phyloP scores from a whole-genome alignment of 2,888 invertebrate genomes.

The Conomelus anceps region DNA sequence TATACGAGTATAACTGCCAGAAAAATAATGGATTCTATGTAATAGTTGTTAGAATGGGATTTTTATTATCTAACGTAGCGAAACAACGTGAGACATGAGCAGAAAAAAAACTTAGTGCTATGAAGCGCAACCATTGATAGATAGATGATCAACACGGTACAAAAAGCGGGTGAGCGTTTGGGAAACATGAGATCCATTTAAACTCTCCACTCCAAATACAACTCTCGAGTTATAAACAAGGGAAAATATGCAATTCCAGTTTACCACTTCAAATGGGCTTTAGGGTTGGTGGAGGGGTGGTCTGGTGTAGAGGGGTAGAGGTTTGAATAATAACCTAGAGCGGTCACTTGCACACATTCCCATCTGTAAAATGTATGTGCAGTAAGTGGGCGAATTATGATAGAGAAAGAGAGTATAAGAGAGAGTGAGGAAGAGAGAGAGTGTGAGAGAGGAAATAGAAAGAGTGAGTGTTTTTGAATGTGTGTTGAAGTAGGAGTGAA shows the following conservation, averaged over 20 bases:
- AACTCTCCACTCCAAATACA: background rate
- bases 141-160: background rate
- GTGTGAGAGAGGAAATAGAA: too few relatives aligned
- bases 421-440: background rate
- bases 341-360: background rate
- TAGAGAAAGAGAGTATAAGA: background rate
- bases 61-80: too few relatives aligned
- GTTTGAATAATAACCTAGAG: background rate
- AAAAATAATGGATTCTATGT: too few relatives aligned
- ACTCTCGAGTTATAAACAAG: background rate
- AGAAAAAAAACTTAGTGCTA: background rate
- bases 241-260: background rate
- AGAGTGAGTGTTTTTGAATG: too few relatives aligned
- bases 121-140: background rate
- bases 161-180: background rate
- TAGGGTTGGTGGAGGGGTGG: background rate
- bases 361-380: background rate
- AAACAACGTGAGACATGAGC: too few relatives aligned
- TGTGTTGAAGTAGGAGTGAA: background rate
- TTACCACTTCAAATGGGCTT: background rate
- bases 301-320: background rate
- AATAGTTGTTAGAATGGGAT: too few relatives aligned
- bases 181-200: background rate
- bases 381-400: background rate
- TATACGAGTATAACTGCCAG: too few relatives aligned